Base-by-base conservation (phyloP, 2,797 vertebrate species). In the Glossophaga mutica region DNA sequence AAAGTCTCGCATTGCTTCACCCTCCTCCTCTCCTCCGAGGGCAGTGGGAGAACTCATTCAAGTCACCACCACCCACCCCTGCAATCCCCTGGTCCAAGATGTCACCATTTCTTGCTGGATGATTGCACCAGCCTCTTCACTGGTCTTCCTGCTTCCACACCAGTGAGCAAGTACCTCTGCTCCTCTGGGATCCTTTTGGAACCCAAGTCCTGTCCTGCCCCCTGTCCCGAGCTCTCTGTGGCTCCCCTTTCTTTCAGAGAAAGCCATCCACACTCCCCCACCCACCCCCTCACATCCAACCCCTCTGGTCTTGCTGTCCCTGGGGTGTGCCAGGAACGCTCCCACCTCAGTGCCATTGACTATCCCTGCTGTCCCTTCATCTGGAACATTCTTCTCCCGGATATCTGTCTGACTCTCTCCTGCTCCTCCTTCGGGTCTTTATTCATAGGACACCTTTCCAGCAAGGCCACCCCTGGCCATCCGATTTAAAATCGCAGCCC, bases 181-280 rank as follows among this genome's bases (percentile, higher is more conserved):
- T 78, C 79, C 76, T 1, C 0, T 42, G 42, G 26, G 85, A 48
- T 50, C 29, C 32, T 29, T 50, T 71, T 3, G 32, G 90, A 79
- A 10, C 15, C 46, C 3, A 14, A 26, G 22, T n/a, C 18, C 14
- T 3, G 9, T 7, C 59, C 10, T 10, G 9, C 3, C 59, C 9
- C 29, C 42, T 26, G 18, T 5, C 21, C 34, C 24, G 29, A 26
- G 26, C 10, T 39, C 12, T 44, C 34, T 26, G 9, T 1, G 22
- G 39, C 1, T 76, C 44, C 48, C 3, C 34, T 39, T n/a, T 70
- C 57, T 21, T 26, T 26, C 46, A 71, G 67, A 81, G 24, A 29
- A 34, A 34, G 7, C 7, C 71, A 48, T 10, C 16, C 2, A 16
- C 7, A 1, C 22, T 3, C 8, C 5, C 18, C 1, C 57, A 50